These are phyloP conservation scores for Parazoanthus swiftii DNA, from an alignment of 92 coral and sea anemone genomes.

Conservation along the genomic window DNA sequence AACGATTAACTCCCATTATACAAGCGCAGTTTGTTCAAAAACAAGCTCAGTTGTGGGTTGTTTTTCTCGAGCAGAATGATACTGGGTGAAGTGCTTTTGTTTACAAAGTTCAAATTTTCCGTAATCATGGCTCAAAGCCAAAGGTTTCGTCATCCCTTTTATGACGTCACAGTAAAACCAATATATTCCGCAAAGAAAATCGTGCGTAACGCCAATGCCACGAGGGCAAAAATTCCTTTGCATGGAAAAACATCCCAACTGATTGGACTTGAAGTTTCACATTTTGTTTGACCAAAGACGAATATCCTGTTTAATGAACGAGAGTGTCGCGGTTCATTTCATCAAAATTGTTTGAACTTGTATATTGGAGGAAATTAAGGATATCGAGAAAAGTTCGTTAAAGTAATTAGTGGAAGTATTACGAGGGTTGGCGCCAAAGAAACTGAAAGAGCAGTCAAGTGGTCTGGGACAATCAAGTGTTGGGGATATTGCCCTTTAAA, in stretches of 20 bases:
- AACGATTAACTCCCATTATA: background rate
- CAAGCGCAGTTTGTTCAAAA: background rate
- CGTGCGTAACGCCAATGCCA: conserved; percentile 23
- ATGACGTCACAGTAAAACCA: conserved; percentile 21
- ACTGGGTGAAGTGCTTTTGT: conserved; percentile 8
- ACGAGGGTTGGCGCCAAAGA: conserved; percentile 15
- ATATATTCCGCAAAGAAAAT: background rate
- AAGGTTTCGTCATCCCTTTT: background rate
- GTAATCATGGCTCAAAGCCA: conserved; percentile 14
- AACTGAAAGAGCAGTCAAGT: background rate
- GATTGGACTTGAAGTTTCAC: background rate
- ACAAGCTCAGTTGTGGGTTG: no score
- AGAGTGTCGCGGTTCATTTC: background rate
- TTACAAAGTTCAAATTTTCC: background rate
- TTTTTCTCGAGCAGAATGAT: background rate
- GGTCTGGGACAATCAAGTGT: background rate
- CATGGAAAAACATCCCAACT: background rate
- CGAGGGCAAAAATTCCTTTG: conserved; percentile 3
- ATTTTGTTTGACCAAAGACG: background rate
- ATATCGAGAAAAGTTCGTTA: background rate
- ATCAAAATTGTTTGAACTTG: background rate
- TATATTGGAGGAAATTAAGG: background rate
- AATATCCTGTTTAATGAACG: background rate
- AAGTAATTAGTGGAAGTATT: conserved; percentile 16
- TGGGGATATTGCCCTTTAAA: background rate